These are phyloP conservation scores for Gerris lacustris DNA, from an alignment of 2,888 invertebrate genomes.

Conservation along the genomic window DNA sequence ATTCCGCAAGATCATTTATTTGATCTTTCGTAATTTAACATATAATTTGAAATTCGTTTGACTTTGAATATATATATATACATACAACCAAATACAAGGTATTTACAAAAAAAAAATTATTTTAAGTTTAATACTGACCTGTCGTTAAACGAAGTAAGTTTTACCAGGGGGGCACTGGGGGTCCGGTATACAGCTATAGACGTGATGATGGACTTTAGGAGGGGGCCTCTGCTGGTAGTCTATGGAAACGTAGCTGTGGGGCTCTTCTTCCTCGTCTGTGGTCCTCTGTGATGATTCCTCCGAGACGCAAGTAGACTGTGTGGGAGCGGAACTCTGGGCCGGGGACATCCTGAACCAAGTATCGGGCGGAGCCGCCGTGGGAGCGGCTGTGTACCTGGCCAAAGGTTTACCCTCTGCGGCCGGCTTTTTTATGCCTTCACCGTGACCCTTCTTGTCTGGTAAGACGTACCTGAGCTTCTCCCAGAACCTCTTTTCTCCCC, in stretches of 20 bases:
- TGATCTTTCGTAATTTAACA: too few relatives aligned
- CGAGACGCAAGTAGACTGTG: slow-evolving; percentile 32
- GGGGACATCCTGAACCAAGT: slow-evolving; percentile 50
- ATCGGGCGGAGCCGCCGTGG: slow-evolving; percentile 45
- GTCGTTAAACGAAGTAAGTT: slow-evolving; percentile 32
- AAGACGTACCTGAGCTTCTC: slow-evolving; percentile 80
- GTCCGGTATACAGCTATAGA: slow-evolving; percentile 34
- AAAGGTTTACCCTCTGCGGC: slow-evolving; percentile 14
- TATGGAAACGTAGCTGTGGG: slow-evolving; percentile 57
- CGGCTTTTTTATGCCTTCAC: slow-evolving; percentile 42
- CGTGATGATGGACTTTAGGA: slow-evolving; percentile 30
- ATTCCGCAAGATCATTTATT: too few relatives aligned
- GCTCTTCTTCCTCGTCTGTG: slow-evolving; percentile 47
- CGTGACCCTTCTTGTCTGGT: slow-evolving; percentile 60
- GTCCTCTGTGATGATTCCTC: slow-evolving; percentile 39
- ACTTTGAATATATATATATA: too few relatives aligned
- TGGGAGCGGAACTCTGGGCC: slow-evolving; percentile 32
- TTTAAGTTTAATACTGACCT: slow-evolving; percentile 5
- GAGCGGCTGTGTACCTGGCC: slow-evolving; percentile 58
- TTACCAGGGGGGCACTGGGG: slow-evolving; percentile 30
- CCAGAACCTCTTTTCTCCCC: slow-evolving; percentile 89
- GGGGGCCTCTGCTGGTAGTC: slow-evolving; percentile 36
- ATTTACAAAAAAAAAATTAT: too few relatives aligned
- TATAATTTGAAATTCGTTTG: too few relatives aligned
- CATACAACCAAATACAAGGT: too few relatives aligned